Base-by-base conservation (phyloP, 2,797 vertebrate genomes). In the Rallus crepitans region DNA sequence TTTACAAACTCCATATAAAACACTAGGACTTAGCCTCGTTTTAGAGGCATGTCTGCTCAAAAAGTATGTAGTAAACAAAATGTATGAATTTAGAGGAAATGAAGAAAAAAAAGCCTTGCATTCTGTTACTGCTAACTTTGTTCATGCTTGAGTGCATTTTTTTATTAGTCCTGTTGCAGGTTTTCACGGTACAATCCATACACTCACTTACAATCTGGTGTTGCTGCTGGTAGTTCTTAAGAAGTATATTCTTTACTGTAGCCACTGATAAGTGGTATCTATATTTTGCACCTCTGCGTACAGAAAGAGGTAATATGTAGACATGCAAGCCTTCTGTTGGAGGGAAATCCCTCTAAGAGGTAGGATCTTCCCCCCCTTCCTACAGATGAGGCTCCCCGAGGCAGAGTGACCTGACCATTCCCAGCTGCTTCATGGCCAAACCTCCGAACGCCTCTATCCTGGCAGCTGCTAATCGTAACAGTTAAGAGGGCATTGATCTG, bases 401-500 rank as follows among this genome's bases (percentile, higher is more conserved):
- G 23, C 23, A 25, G 68, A 0, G 0, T 1, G 28, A 64, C 40
- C 45, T 4, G 45, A 6, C 27, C 37, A 27, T 7, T 35, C 15
- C 19, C 55, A 69, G 40, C 24, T n/a, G 7, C 39, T 31, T 73
- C 66, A 0, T 0, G 21, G 55, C 60, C 88, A n/a, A 59, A 23
- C 28, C 68, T 66, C 82, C 40, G 3, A 19, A 6, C 0, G 0
- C 39, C 73, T 65, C 61, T 20, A 1, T 14, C 9, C 66, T 6
- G 91, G 75, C 83, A 69, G 59, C 60, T 84, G 89, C 87, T 93
- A 18, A 76, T 90, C 40, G 9, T 89, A 61, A 2, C 7, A 21
- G 60, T 42, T 42, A 4, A 55, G 27, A 1, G 2, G 5, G 56
- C 81, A 63, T 79, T 30, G 90, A 94, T 71, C 77, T 7, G 53